These are phyloP conservation scores for Chlorodrepanis virens DNA, from an alignment of 2,113 vertebrate species.

Conservation along the genomic window DNA sequence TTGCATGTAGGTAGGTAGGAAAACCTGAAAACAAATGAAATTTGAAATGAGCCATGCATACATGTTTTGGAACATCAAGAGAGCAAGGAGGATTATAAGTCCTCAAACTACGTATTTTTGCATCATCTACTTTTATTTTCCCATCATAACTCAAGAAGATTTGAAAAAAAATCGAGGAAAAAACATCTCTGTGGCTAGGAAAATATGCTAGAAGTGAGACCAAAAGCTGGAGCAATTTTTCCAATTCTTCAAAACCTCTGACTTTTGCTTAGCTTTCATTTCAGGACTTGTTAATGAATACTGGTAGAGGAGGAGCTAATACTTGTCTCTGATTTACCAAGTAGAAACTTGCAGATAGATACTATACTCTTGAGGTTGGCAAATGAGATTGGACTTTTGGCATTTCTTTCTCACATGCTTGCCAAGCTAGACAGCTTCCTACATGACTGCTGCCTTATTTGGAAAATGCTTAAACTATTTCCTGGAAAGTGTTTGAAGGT, in stretches of 20 bases:
- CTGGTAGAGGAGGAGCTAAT: background rate
- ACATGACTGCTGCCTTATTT: background rate
- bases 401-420: background rate
- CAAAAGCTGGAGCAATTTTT: background rate
- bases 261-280: background rate
- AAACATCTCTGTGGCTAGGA: fast-evolving
- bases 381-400: background rate
- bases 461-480: constrained; percentile 34
- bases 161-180: background rate
- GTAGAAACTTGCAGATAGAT: background rate
- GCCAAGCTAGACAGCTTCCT: constrained; percentile 7
- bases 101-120: background rate
- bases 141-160: background rate
- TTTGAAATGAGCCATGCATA: background rate
- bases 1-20: background rate
- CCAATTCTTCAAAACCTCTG: background rate
- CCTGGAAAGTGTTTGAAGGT: constrained; percentile 19
- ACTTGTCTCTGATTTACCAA: background rate
- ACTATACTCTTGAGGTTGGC: background rate
- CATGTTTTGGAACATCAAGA: background rate
- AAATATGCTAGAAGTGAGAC: background rate
- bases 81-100: background rate
- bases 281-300: background rate
- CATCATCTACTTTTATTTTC: background rate
- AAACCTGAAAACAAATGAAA: background rate